A percentile compares a stretch with the other conserved stretches of the same genome.
phyloP scores from a whole-genome alignment of 2,888 invertebrate species.

The Perizoma flavofasciatum region DNA sequence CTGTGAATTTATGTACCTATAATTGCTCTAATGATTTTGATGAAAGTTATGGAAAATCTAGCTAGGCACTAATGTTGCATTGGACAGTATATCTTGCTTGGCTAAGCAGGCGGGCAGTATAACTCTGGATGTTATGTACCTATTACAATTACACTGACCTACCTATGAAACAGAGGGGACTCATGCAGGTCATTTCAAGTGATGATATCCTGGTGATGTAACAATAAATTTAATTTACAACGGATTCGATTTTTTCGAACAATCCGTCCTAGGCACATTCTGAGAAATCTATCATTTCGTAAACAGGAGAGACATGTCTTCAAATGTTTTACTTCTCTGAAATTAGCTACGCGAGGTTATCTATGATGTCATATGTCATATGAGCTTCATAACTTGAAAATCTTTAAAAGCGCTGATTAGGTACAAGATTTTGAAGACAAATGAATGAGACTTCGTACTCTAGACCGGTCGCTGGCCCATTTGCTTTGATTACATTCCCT shows the following conservation, averaged over 20 bases:
- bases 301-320: no score
- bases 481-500: conserved; percentile 58
- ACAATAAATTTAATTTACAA: neutral
- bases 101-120: neutral
- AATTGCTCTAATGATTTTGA: no score
- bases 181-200: conserved; percentile 12
- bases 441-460: conserved; percentile 23
- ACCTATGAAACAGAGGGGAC: conserved; percentile 15
- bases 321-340: neutral
- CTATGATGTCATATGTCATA: conserved; percentile 28
- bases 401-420: conserved; percentile 8
- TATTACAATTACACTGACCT: conserved; percentile 2
- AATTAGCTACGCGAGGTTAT: conserved; percentile 1
- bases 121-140: conserved; percentile 8
- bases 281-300: neutral
- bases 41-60: no score
- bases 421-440: conserved; percentile 14
- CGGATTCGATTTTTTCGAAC: neutral
- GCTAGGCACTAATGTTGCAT: no score
- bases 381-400: conserved; percentile 12
- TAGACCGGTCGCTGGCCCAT: conserved; percentile 43
- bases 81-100: no score
- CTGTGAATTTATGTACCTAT: no score
- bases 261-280: neutral
- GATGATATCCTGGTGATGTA: conserved; percentile 13